Evolutionary conservation across 2,888 invertebrate species (phyloP).

Genomic region (Matsumyia berberina): DNA sequence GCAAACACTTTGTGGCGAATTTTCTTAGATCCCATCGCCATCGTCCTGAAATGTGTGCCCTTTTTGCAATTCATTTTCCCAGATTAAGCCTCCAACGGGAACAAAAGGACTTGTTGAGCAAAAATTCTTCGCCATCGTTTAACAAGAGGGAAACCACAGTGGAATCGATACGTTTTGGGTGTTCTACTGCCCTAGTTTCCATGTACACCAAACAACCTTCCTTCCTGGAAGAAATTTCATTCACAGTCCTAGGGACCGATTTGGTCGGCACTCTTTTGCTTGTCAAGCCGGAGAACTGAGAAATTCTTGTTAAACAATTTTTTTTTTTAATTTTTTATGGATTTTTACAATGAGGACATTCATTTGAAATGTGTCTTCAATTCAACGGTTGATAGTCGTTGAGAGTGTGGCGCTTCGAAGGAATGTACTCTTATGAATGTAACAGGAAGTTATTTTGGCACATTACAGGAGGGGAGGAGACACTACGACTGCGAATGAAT

Average conservation of each 20-base stretch:
- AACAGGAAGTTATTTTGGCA: conserved; percentile 63
- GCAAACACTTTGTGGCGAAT: conserved; percentile 72
- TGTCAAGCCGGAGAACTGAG: conserved; percentile 13
- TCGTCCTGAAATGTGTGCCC: conserved; percentile 44
- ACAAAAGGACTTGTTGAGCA: conserved; percentile 25
- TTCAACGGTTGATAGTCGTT: conserved; percentile 13
- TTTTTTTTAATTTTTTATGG: conserved; percentile 16
- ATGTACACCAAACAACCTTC: conserved; percentile 38
- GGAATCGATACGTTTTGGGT: conserved; percentile 72
- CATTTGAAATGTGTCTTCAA: conserved; percentile 32
- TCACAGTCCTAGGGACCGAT: conserved; percentile 32
- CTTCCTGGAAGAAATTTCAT: conserved; percentile 65
- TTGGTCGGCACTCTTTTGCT: conserved; percentile 27
- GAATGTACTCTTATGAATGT: conserved; percentile 46
- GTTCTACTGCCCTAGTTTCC: conserved; percentile 51
- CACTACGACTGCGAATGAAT: conserved; percentile 46
- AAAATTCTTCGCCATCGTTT: conserved; percentile 12
- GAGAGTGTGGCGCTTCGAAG: conserved; percentile 57
- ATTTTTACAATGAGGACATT: conserved; percentile 66
- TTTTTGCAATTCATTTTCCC: conserved; percentile 47
- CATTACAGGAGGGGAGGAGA: conserved; percentile 47
- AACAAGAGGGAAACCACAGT: conserved; percentile 5
- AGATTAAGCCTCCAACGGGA: conserved; percentile 54
- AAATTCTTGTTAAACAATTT: conserved; percentile 42
- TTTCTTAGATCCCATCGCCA: conserved; percentile 26